Evolutionary conservation across 23 tunicate genomes (phyloP), one percentile per base, ranked within the genome.

Genomic region (Ciona savignyi): DNA sequence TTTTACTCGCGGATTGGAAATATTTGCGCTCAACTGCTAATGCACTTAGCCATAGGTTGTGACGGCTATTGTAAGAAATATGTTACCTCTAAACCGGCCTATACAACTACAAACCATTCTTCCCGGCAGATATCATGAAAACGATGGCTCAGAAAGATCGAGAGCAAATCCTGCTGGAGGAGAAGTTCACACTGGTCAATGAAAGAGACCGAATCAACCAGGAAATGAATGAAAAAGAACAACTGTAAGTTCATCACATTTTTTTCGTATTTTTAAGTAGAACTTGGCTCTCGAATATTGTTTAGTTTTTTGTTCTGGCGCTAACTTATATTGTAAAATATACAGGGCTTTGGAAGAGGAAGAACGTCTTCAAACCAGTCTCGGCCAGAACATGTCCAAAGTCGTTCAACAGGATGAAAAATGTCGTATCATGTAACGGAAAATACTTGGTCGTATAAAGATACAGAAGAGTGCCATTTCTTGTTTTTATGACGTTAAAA

Each of bases 341-440:
- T n/a, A 3, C 84, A 88, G 96, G 62, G 96, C 96, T 29, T 31
- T 88, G 65, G 96, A 88, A 51, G 96, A 88, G 51, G 96, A 88
- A 22, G 86, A 83, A 49, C 80, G 77, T 32, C 65, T 88, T 20
- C 96, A 88, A 66, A 82, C 87, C 15, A 88, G 78, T 35, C 74
- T 88, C 32, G 84, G 77, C 35, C 73, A 82, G 60, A 88, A 88
- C 34, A 77, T 88, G 83, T 42, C 87, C 1, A 72, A 77, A 61
- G 82, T 82, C 26, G 61, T 82, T 25, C 78, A 82, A 20, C 80
- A 82, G 21, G 96, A 88, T 15, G 96, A 88, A 60, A 88, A 88
- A 33, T 88, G 96, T 70, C 31, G 62, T 4, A 31, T 88, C 74
- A 88, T 88, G 96, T 88, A 42, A 42, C 56, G n/a, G n/a, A n/a